Evolutionary conservation across 2,113 vertebrate genomes (phyloP), one percentile per base, ranked within the genome.

Genomic region (Archocentrus centrarchus): DNA sequence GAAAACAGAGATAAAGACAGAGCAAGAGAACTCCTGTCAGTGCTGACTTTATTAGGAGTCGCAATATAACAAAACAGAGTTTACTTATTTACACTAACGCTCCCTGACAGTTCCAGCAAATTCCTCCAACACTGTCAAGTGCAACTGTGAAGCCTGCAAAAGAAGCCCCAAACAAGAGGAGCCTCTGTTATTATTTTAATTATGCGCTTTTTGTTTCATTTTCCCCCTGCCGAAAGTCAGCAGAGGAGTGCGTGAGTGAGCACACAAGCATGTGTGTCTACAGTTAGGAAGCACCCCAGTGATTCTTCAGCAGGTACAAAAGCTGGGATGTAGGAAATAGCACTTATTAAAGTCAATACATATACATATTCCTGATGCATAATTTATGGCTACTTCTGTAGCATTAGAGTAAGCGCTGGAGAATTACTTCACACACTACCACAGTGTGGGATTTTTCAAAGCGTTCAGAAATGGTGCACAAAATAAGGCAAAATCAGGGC

Each of bases 321-420:
- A 90, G 92, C 90, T 89, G 91, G 80, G 86, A 83, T 91, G 87
- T 92, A 93, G 91, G 90, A 95, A 96, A 93, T 90, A 92, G 94
- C 90, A 93, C 88, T 94, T 95, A 94, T 95, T 95, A 95, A 95
- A 95, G 95, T 95, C 93, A 96, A 95, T 96, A 95, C 94, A 94
- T 94, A 95, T 94, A 93, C 94, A 95, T 95, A 94, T 94, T 94
- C 93, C 89, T 94, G 91, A 94, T 96, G 95, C 95, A 96, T 96
- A 96, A 96, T 96, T 96, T 96, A 96, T 96, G 87, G 79, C 59
- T 89, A 89, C 89, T 93, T 95, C 94, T 94, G 92, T 92, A 92
- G 93, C 86, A 93, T 93, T 91, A 92, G 90, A 83, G 66, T 58
- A 70, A 91, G 86, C 95, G 90, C 86, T 75, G 86, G 94, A 95